Base-by-base conservation (phyloP, 2,113 vertebrate genomes). In the Nicator chloris region DNA sequence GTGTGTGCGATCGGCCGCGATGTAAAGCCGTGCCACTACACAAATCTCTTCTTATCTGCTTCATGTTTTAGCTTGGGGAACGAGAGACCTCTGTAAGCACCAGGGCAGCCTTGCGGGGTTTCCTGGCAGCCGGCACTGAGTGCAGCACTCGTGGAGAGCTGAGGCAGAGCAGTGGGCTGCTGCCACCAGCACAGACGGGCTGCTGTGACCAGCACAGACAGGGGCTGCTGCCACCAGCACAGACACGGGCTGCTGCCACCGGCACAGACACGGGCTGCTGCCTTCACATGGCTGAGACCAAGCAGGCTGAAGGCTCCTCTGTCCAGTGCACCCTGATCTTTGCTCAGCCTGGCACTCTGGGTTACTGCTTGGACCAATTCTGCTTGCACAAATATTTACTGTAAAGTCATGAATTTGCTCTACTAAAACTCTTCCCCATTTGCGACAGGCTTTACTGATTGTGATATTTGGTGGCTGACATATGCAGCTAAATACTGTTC, bases 1-100 rank as follows among this genome's bases (percentile, higher is more conserved):
- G 15, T 15, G 5, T 4, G 2, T 13, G 10, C 35, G 21, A 23
- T 20, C 7, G 2, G 4, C 20, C 0, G 0, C 1, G 9, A 21
- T 33, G 47, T 61, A 82, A 69, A 96, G n/a, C 66, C 31, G n/a
- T 63, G 57, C 16, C 42, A 28, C 10, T 53, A 35, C 13, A 24
- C 7, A 47, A 30, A 19, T 31, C 45, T 63, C 31, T 54, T 64
- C 47, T 57, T 33, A 27, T 13, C 51, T 66, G 20, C 16, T 53
- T 69, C 20, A 14, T 17, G 18, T 40, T 86, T 82, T 24, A 69
- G 20, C n/a, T 27, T 1, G 27, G 54, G 13, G 47, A 82, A 56
- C 0, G 0, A 54, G 33, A 35, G 63, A 45, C 7, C 13, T 77
- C 42, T 33, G 13, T 17, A 11, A 15, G 6, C 9, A 35, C 33